Base-by-base conservation (phyloP, 2,797 vertebrate species). In the Mionectes olivaceus region DNA sequence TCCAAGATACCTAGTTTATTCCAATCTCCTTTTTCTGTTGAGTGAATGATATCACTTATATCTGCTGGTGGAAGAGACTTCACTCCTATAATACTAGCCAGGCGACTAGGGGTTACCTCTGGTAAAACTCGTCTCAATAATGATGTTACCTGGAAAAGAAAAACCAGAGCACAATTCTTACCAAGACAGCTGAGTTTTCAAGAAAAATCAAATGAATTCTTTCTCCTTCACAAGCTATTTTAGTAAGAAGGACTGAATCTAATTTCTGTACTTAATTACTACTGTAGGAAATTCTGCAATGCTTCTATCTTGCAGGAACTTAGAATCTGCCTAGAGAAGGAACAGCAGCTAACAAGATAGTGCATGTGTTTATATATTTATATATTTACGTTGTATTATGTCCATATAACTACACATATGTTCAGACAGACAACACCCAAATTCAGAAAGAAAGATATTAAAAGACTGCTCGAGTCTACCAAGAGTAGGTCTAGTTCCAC, bases 11-110 rank as follows among this genome's bases (percentile, higher is more conserved):
- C 99, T 39, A 99, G 97, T 85, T 99, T 99, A 97, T 99, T 99
- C 99, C 99, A 99, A 93, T 99, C 99, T 49, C 99, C 99, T 96
- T 99, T 99, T 97, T 99, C 99, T 6, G 99, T 99, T 70, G 99
- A 99, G 97, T 99, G 99, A 95, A 99, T 99, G 94, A 99, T 99
- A 96, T 99, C 99, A 82, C 99, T 99, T 97, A 99, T 99, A 97
- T 99, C 99, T 19, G 99, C 99, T 21, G 99, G 99, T 2, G 99
- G 99, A 41, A 99, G 98, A 64, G 99, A 98, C 96, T 99, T 99
- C 82, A 99, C 99, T 4, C 99, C 99, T 37, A 99, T 99, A 94
- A 99, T 99, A 96, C 99, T 99, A 92, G 99, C 99, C 56, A 99
- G 98, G 64, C 99, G 99, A 96, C 97, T 99, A 5, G 99, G 99